Percentiles rank a stretch among this genome's conserved stretches.
These are phyloP conservation scores for Sitodiplosis mosellana DNA, from an alignment of 1,140 invertebrate genomes.

Conservation along the genomic window DNA sequence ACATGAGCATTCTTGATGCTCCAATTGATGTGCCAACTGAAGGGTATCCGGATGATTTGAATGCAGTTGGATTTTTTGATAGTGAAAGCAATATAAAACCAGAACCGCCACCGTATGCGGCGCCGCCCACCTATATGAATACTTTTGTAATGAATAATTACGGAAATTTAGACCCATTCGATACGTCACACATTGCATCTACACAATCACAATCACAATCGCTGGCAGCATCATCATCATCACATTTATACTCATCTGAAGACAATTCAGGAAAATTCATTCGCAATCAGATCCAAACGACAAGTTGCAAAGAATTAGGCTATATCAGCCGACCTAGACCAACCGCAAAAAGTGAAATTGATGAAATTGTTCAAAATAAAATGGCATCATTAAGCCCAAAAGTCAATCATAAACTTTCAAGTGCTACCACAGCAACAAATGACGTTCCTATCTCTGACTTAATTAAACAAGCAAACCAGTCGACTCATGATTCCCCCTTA, in stretches of 20 bases:
- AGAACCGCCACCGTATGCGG: constrained; percentile 29
- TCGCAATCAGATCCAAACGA: too few species aligned
- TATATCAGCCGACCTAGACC: too few species aligned
- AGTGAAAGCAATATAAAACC: constrained; percentile 4
- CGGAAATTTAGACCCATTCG: constrained; percentile 34
- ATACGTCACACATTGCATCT: constrained; percentile 29
- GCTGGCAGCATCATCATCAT: too few species aligned
- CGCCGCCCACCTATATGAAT: constrained; percentile 29
- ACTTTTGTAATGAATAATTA: constrained; percentile 13
- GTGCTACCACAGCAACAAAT: not conserved
- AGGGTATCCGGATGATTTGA: not conserved
- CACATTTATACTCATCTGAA: too few species aligned
- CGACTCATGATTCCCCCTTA: not conserved
- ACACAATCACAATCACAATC: too few species aligned
- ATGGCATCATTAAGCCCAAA: not conserved
- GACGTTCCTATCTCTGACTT: not conserved
- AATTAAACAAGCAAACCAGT: not conserved
- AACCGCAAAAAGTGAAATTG: not conserved
- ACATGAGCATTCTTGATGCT: constrained; percentile 44
- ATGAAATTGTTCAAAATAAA: not conserved
- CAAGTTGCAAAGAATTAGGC: too few species aligned
- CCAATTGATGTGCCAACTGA: constrained; percentile 47
- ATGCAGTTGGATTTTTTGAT: too few species aligned
- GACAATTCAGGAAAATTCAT: too few species aligned
- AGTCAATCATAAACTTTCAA: not conserved